phyloP scores from a whole-genome alignment of 1,140 invertebrate genomes.

The Drosophila parabipectinata region DNA sequence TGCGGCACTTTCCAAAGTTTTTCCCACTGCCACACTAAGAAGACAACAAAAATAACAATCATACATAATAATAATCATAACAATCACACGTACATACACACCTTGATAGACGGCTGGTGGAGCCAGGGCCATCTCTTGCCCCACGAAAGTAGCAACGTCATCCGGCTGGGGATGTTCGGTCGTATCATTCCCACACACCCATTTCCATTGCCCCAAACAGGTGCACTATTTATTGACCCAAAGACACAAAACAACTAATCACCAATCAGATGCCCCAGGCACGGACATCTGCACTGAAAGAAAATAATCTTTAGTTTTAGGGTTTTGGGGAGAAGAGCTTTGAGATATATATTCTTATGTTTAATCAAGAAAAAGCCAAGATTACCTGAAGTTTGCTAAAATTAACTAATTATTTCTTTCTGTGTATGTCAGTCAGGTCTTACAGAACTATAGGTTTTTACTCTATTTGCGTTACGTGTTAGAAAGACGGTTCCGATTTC shows the following conservation, averaged over 20 bases:
- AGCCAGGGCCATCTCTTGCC: not conserved
- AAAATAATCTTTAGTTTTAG: not conserved
- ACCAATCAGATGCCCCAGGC: slow-evolving; percentile 67
- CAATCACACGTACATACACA: slow-evolving; percentile 28
- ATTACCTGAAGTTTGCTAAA: no score
- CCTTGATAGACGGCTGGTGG: not conserved
- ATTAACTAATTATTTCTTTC: not conserved
- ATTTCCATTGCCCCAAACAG: slow-evolving; percentile 17
- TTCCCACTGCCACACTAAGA: slow-evolving; percentile 20
- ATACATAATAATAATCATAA: slow-evolving; percentile 69
- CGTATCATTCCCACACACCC: slow-evolving; percentile 56
- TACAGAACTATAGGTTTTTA: not conserved
- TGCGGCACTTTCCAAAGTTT: slow-evolving; percentile 47
- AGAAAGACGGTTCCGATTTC: slow-evolving; percentile 55
- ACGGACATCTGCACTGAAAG: slow-evolving; percentile 13
- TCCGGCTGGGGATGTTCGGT: not conserved
- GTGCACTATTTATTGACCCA: slow-evolving; percentile 50
- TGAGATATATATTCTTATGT: no score
- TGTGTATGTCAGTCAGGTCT: not conserved
- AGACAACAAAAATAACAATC: slow-evolving; percentile 40
- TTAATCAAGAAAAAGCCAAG: no score
- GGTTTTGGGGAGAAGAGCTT: no score
- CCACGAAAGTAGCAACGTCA: slow-evolving; percentile 44
- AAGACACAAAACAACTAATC: slow-evolving; percentile 55
- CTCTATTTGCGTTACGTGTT: slow-evolving; percentile 69